phyloP scores from a whole-genome alignment of 2,888 invertebrate genomes.

The Cylloceria caligata region DNA sequence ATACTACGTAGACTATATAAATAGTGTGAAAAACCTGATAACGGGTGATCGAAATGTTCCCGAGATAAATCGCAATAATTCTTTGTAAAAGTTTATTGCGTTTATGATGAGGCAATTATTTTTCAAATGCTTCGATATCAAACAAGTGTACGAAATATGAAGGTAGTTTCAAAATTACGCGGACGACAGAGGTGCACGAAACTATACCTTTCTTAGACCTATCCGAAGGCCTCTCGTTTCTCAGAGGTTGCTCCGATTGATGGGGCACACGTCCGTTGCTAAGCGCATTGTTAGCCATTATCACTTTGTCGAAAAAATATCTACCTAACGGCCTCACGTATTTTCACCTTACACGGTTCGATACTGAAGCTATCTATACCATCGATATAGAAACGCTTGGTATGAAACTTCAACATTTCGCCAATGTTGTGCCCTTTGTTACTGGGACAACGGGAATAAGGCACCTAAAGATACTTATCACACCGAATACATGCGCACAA shows the following conservation, averaged over 20 bases:
- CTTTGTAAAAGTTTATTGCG: no score
- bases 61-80: no score
- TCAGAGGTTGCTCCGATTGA: slow-evolving; percentile 73
- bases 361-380: slow-evolving; percentile 27
- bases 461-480: slow-evolving; percentile 12
- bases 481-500: slow-evolving; percentile 11
- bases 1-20: not conserved
- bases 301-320: slow-evolving; percentile 29
- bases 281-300: slow-evolving; percentile 78
- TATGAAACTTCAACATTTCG: not conserved
- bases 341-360: slow-evolving; percentile 17
- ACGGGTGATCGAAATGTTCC: not conserved
- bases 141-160: no score
- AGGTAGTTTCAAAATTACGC: no score
- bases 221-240: slow-evolving; percentile 74
- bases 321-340: slow-evolving; percentile 5
- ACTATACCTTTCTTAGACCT: slow-evolving; percentile 77
- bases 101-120: no score
- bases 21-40: no score
- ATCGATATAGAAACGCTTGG: not conserved
- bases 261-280: slow-evolving; percentile 80
- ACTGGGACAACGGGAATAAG: slow-evolving; percentile 31
- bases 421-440: slow-evolving; percentile 29
- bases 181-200: not conserved
- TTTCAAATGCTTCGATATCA: no score